Evolutionary conservation across 2,888 invertebrate genomes (phyloP).

Genomic region (Leucozona laternaria): DNA sequence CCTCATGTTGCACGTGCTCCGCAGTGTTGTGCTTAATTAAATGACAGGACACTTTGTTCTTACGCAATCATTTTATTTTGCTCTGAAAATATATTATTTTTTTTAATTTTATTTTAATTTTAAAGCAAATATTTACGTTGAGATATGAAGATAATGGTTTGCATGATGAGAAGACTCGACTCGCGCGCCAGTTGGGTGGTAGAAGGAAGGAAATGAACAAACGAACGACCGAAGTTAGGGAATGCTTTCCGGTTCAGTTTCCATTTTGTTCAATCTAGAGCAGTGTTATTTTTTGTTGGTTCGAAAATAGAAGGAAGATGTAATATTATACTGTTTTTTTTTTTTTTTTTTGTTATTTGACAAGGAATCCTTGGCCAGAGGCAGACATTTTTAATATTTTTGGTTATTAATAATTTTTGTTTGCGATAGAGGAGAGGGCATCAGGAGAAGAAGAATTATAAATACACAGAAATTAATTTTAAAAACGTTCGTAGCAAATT

Average conservation of each 20-base stretch:
- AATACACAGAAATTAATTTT: neutral
- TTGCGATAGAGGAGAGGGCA: no score
- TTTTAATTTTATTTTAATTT: slow-evolving; percentile 20
- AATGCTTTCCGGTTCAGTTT: slow-evolving; percentile 21
- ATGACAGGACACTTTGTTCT: slow-evolving; percentile 51
- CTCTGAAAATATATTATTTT: slow-evolving; percentile 15
- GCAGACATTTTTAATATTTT: slow-evolving; percentile 9
- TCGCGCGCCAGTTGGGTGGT: neutral
- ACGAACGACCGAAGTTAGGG: neutral
- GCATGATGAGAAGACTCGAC: slow-evolving; percentile 4
- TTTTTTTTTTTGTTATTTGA: slow-evolving; percentile 5
- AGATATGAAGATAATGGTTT: slow-evolving; percentile 35
- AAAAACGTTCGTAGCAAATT: neutral
- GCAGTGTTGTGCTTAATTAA: slow-evolving; percentile 51
- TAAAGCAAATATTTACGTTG: slow-evolving; percentile 32
- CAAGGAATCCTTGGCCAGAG: slow-evolving; percentile 16
- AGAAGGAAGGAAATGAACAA: neutral
- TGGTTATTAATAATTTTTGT: slow-evolving; percentile 14
- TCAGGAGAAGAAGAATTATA: neutral
- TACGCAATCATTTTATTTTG: slow-evolving; percentile 17
- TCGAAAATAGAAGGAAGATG: slow-evolving; percentile 12
- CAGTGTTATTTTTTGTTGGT: neutral
- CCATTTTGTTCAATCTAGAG: slow-evolving; percentile 5
- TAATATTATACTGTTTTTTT: neutral
- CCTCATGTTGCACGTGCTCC: slow-evolving; percentile 26